Percentiles rank a stretch among this genome's conserved stretches.
These are phyloP conservation scores for Idaea dimidiata DNA, from an alignment of 2,888 invertebrate species.

Conservation along the genomic window DNA sequence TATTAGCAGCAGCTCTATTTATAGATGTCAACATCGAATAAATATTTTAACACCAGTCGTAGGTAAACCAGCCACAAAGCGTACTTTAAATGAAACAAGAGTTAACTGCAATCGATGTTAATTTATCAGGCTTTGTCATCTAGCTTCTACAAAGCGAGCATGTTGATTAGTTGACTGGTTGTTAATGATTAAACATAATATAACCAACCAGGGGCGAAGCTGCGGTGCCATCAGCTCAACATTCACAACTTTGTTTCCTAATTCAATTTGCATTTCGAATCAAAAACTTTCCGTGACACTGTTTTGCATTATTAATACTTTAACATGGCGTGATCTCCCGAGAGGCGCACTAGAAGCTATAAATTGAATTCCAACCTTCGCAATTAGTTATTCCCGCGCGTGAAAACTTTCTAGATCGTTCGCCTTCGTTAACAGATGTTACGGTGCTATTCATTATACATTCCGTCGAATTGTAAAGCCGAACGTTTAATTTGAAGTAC, in stretches of 20 bases:
- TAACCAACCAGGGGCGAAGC: conserved; percentile 60
- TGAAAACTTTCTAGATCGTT: conserved; percentile 81
- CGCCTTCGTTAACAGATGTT: conserved; percentile 82
- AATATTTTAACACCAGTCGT: background rate
- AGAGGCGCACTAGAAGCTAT: conserved; percentile 78
- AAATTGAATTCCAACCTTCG: conserved; percentile 81
- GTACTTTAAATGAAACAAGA: background rate
- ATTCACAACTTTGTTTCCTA: conserved; percentile 75
- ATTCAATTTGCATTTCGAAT: conserved; percentile 79
- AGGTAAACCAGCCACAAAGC: background rate
- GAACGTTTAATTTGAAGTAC: conserved; percentile 80
- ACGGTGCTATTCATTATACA: conserved; percentile 81
- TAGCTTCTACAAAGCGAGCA: conserved; percentile 22
- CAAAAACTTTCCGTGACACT: conserved; percentile 80
- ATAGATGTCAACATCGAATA: conserved; percentile 4
- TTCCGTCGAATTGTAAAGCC: conserved; percentile 80
- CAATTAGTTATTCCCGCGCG: conserved; percentile 82
- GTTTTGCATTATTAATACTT: conserved; percentile 81
- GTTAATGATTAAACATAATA: conserved; percentile 59
- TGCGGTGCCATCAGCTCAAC: conserved; percentile 59
- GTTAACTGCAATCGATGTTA: conserved; percentile 15
- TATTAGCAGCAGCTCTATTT: conserved; percentile 14
- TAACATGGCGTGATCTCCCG: conserved; percentile 75
- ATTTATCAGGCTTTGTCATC: conserved; percentile 28
- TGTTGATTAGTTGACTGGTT: conserved; percentile 36